These are phyloP conservation scores for Hydraecia micacea DNA, from an alignment of 2,888 invertebrate genomes.

Conservation along the genomic window DNA sequence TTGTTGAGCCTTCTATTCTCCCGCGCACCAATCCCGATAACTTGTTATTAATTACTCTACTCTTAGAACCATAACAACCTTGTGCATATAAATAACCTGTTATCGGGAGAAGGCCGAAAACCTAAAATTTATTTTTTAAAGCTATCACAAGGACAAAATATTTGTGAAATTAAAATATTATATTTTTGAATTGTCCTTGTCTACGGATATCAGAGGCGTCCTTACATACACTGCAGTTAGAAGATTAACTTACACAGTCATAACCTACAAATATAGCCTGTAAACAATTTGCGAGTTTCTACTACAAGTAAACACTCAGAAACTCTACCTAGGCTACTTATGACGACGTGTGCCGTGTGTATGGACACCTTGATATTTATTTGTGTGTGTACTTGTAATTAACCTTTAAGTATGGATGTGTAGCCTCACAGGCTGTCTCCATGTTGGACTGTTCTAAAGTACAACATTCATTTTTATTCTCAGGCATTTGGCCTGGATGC, in stretches of 20 bases:
- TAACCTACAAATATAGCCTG: not conserved
- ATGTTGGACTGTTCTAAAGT: not conserved
- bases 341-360: not conserved
- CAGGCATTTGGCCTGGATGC: too few relatives aligned
- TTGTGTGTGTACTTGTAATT: conserved; percentile 7
- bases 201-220: conserved; percentile 18
- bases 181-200: conserved; percentile 54
- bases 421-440: not conserved
- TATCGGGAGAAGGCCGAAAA: conserved; percentile 64
- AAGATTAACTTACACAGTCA: not conserved
- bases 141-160: conserved; percentile 53
- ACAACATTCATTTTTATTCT: not conserved
- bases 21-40: conserved; percentile 69
- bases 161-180: conserved; percentile 12
- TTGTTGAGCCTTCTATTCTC: conserved; percentile 76
- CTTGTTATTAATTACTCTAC: conserved; percentile 49
- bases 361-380: conserved; percentile 15
- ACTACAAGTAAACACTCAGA: not conserved
- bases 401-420: not conserved
- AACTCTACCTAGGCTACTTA: not conserved
- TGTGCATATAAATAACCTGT: conserved; percentile 50
- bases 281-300: not conserved
- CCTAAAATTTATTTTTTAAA: conserved; percentile 45
- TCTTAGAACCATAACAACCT: conserved; percentile 10
- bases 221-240: not conserved